Percentiles rank a stretch among this genome's conserved stretches.
These are phyloP conservation scores for Diacarnus erythraeanus DNA, from an alignment of 37 sponge, comb jelly and placozoan species.

Conservation along the genomic window DNA sequence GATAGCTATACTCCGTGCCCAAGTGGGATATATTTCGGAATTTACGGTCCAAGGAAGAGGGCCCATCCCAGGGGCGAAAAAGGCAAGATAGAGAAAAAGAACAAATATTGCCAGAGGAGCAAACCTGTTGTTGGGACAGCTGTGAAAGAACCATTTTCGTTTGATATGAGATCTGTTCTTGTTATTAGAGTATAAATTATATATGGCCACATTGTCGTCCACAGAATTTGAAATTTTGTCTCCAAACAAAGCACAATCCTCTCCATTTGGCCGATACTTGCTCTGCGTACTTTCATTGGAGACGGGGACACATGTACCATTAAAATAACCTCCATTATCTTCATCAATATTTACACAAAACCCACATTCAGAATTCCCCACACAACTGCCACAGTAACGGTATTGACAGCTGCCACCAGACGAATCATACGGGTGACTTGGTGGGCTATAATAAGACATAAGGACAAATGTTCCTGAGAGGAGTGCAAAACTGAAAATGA, in stretches of 20 bases:
- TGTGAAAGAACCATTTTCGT: slow-evolving; percentile 39
- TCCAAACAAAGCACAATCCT: slow-evolving; percentile 2
- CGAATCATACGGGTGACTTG: slow-evolving; percentile 4
- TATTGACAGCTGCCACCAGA: slow-evolving; percentile 18
- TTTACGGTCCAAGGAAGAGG: slow-evolving; percentile 95
- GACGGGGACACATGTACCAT: slow-evolving; percentile 61
- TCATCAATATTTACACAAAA: slow-evolving; percentile 62
- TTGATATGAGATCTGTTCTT: not conserved
- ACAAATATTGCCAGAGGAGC: slow-evolving; percentile 70
- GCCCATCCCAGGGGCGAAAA: slow-evolving; percentile 96
- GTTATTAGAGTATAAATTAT: not conserved
- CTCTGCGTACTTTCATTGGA: too few species aligned
- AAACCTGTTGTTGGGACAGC: slow-evolving; percentile 39
- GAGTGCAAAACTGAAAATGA: slow-evolving; percentile 56
- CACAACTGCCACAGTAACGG: slow-evolving; percentile 67
- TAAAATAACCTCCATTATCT: not conserved
- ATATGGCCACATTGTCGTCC: not conserved
- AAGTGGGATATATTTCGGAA: slow-evolving; percentile 94
- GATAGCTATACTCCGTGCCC: slow-evolving; percentile 82
- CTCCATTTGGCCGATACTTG: not conserved
- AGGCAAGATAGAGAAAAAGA: slow-evolving; percentile 83
- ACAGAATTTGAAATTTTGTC: not conserved
- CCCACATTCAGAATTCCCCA: slow-evolving; percentile 71
- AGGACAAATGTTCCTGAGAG: slow-evolving; percentile 51
- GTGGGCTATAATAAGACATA: slow-evolving; percentile 13